Base-by-base conservation (phyloP, 2,113 vertebrate species). In the Echinops telfairi region DNA sequence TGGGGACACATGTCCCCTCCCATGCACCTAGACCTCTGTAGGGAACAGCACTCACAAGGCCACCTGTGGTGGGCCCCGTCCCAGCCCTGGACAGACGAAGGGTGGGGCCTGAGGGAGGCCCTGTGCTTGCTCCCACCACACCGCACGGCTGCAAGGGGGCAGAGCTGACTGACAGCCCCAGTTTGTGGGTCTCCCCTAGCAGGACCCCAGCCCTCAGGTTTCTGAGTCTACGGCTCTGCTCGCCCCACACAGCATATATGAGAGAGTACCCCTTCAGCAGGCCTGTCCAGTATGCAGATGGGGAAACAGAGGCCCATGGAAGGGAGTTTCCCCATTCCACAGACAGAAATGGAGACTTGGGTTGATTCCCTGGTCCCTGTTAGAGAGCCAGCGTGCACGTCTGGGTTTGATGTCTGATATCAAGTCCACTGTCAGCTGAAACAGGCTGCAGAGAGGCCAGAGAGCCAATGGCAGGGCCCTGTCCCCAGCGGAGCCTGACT, bases 1-100 rank as follows among this genome's bases (percentile, higher is more conserved):
- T n/a, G 53, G 71, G n/a, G 27, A 88, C 27, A n/a, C 4, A 20
- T 20, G 3, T n/a, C 11, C 6, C 73, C 29, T 25, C 16, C 6
- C n/a, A n/a, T 25, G 20, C 62, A 12, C 68, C 17, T n/a, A 19
- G 76, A 64, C 6, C 4, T 36, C n/a, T 33, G 57, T 0, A 0
- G 5, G 77, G 33, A 71, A 27, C 40, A 88, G 43, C 43, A 47
- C 43, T 10, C 43, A 47, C 43, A 47, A 47, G 43, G 43, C 43
- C 43, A 47, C 43, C 43, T 47, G 43, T 47, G 43, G 43, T 47
- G 43, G 10, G 10, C 43, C 43, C 43, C 43, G 43, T 47, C 43
- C 43, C 43, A 47, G 43, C 43, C 43, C 43, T 47, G 43, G 84
- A 57, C 29, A 89, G 80, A 23, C 58, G 80, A 80, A 33, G 60